phyloP scores from a whole-genome alignment of 2,888 invertebrate genomes.

The Achlya flavicornis region DNA sequence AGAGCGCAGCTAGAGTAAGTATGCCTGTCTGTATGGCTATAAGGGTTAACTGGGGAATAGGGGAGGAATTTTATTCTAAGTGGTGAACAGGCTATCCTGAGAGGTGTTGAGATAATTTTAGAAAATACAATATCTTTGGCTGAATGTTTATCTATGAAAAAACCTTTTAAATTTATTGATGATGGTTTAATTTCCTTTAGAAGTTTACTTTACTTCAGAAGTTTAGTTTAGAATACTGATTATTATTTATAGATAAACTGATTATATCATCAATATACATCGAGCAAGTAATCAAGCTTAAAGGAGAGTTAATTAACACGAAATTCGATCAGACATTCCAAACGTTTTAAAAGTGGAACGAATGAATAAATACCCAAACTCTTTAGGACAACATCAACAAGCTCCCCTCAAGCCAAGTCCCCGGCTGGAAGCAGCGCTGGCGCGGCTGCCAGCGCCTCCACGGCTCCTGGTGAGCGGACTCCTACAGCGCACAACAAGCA shows the following conservation, averaged over 20 bases:
- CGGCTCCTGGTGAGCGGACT: conserved; percentile 82
- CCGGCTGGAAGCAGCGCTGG: conserved; percentile 88
- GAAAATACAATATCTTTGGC: too few species aligned
- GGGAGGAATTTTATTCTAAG: background rate
- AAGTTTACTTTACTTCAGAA: too few species aligned
- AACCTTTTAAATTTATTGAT: too few species aligned
- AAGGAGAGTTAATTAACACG: too few species aligned
- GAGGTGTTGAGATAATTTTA: background rate
- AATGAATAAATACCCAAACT: conserved; percentile 17
- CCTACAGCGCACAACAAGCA: conserved; percentile 88
- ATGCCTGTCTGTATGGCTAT: conserved; percentile 31
- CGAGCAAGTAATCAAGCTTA: too few species aligned
- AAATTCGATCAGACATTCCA: too few species aligned
- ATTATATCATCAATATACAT: too few species aligned
- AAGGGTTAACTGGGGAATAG: background rate
- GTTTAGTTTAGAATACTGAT: too few species aligned
- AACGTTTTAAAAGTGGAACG: background rate
- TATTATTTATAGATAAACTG: too few species aligned
- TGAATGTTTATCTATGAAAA: too few species aligned
- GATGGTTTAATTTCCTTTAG: too few species aligned
- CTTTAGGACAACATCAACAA: conserved; percentile 88
- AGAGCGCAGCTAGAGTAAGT: conserved; percentile 87
- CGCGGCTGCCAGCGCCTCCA: conserved; percentile 73
- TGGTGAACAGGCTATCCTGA: background rate
- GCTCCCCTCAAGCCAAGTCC: conserved; percentile 89